Base-by-base conservation (phyloP, 1,140 invertebrate genomes). In the Medauroidea extradentata region DNA sequence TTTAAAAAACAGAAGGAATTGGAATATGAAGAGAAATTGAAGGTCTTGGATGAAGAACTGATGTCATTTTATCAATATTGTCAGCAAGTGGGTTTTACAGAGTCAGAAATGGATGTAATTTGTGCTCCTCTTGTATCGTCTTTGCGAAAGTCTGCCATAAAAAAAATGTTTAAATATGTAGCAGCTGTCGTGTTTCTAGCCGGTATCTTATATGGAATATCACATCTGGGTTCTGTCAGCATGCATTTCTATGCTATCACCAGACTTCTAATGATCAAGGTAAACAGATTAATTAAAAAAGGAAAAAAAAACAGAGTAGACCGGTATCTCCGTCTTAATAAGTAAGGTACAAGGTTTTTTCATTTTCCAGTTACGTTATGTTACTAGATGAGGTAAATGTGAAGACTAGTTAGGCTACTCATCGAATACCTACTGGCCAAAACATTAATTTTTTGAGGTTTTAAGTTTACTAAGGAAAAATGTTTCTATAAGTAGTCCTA, bases 81-180 rank as follows among this genome's bases (percentile, higher is more conserved):
- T 64, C 82, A 83, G 63, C 81, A 85, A 67, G 80, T 50, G n/a
- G 84, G 84, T 1, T 84, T 85, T 62, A 82, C 80, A 50, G 79
- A 83, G 39, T 80, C 83, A 59, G 85, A 87, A 68, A 84, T 87
- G 80, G 79, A 83, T 60, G 78, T 83, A 39, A 84, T 87, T 57
- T 85, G 84, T 64, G 78, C 83, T 29, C 85, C 84, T 5, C 71
- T 87, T 53, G 79, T 81, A 1, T 76, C 78, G 38, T 79, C 81
- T 8, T 82, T 84, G 68, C 72, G 80, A 9, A 79, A 81, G 61
- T 81, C 81, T 2, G 80, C 79, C 63, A 69, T 84, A n/a, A 81
- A 82, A 64, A 73, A 74, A 46, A 56, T 75, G 4, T 64, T 73
- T 16, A 68, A 74, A 14, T 61, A 73, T 24, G 57, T 78, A n/a